A percentile compares a stretch with the other conserved stretches of the same genome.
These are phyloP conservation scores for Aratinga solstitialis DNA, from an alignment of 2,797 vertebrate species.

Conservation along the genomic window DNA sequence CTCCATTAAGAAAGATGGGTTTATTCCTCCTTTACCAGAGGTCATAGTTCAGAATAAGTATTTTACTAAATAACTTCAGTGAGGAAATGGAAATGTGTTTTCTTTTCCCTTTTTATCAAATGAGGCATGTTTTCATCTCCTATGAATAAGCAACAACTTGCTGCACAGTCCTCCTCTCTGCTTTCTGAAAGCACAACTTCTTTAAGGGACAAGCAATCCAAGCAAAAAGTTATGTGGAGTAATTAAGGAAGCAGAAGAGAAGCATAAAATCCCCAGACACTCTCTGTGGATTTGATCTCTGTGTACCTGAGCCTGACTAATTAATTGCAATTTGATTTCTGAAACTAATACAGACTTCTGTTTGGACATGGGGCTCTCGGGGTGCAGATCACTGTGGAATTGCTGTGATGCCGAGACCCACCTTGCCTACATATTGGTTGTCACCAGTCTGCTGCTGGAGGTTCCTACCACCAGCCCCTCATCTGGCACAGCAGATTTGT, in stretches of 20 bases:
- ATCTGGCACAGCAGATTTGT: neutral
- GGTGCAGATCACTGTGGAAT: neutral
- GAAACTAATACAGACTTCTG: neutral
- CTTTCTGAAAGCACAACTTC: neutral
- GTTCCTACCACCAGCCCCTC: neutral
- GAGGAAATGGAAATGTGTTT: neutral
- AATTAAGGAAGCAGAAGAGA: neutral
- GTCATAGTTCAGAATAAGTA: neutral
- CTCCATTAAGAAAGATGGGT: neutral
- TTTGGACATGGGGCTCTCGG: neutral
- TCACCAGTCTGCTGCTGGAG: neutral
- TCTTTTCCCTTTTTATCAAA: neutral
- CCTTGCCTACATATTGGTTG: neutral
- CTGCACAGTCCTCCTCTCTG: neutral
- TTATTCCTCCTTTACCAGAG: neutral
- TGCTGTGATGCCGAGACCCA: neutral
- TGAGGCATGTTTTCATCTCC: neutral
- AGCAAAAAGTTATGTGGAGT: neutral
- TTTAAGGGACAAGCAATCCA: neutral
- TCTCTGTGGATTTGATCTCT: neutral
- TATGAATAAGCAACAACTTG: neutral
- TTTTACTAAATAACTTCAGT: neutral
- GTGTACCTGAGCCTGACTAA: neutral
- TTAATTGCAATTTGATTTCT: neutral
- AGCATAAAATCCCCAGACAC: neutral